A percentile compares a stretch with the other conserved stretches of the same genome.
Conservation (phyloP, 2,888 invertebrate genomes). For the Trichogramma dendrolimi region DNA sequence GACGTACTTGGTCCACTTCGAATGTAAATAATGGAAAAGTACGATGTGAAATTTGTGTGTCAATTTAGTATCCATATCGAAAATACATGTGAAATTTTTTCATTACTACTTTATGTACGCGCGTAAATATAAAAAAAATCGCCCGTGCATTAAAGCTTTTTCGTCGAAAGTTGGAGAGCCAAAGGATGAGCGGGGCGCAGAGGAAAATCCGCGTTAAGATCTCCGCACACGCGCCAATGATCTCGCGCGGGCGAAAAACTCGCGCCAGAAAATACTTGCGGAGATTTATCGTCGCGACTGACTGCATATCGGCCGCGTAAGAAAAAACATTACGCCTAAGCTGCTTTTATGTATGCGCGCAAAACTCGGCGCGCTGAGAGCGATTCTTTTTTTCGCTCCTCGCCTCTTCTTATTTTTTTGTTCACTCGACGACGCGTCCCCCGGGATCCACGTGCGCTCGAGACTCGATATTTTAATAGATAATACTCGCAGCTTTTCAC, state of each 20-base stretch:
- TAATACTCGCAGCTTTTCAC: too few relatives aligned
- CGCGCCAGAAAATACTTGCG: background rate
- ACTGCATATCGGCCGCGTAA: slow-evolving; percentile 15
- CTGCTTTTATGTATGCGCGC: slow-evolving; percentile 37
- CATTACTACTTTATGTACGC: too few relatives aligned
- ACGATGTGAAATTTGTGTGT: too few relatives aligned
- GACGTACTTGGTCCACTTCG: too few relatives aligned
- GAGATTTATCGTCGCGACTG: slow-evolving; percentile 6
- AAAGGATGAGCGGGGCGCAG: background rate
- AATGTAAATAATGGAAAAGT: too few relatives aligned
- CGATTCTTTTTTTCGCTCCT: slow-evolving; percentile 27
- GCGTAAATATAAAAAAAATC: too few relatives aligned
- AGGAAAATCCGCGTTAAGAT: slow-evolving; percentile 13
- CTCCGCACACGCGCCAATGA: slow-evolving; percentile 34
- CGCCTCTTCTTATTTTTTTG: slow-evolving; percentile 36
- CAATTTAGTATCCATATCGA: too few relatives aligned
- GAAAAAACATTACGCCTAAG: slow-evolving; percentile 40
- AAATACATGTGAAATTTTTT: too few relatives aligned
- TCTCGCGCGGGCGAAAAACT: slow-evolving; percentile 30
- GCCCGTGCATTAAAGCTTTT: too few relatives aligned
- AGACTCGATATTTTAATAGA: slow-evolving; percentile 17
- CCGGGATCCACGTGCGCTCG: slow-evolving; percentile 31
- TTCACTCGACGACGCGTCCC: slow-evolving; percentile 40
- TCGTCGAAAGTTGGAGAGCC: too few relatives aligned
- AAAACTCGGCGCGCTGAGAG: too few relatives aligned